Conservation (phyloP, 2,888 invertebrate genomes). For the Campoletis raptor region DNA sequence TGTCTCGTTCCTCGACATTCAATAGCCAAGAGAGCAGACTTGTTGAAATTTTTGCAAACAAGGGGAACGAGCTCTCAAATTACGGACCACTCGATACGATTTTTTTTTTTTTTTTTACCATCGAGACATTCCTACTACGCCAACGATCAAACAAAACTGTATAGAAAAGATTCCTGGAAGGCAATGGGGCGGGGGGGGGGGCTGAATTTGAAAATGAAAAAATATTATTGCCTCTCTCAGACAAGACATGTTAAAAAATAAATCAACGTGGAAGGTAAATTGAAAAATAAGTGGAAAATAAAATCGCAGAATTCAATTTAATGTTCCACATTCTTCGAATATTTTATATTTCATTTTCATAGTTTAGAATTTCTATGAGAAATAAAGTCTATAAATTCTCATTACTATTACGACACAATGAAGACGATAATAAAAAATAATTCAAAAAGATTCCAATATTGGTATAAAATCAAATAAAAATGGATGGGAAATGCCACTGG, state of each 20-base stretch:
- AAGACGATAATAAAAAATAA: too few relatives aligned
- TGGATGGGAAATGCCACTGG: too few relatives aligned
- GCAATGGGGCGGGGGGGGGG: neutral
- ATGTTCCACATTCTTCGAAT: neutral
- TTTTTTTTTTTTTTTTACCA: neutral
- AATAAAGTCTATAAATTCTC: too few relatives aligned
- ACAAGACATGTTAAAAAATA: neutral
- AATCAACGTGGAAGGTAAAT: neutral
- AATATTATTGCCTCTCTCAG: neutral
- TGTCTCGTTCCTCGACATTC: neutral
- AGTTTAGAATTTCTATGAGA: neutral
- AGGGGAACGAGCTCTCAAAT: neutral
- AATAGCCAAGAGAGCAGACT: neutral
- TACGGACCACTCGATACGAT: neutral
- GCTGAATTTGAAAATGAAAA: neutral
- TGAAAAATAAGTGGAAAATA: neutral
- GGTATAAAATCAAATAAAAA: too few relatives aligned
- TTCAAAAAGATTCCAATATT: too few relatives aligned
- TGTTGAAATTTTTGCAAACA: constrained; percentile 17
- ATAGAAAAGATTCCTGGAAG: neutral
- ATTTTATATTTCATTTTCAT: neutral
- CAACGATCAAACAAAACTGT: neutral
- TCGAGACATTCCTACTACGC: neutral
- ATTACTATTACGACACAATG: too few relatives aligned
- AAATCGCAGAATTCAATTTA: neutral